Base-by-base conservation (phyloP, 2,113 vertebrate species). In the Lichenostomus cassidix region DNA sequence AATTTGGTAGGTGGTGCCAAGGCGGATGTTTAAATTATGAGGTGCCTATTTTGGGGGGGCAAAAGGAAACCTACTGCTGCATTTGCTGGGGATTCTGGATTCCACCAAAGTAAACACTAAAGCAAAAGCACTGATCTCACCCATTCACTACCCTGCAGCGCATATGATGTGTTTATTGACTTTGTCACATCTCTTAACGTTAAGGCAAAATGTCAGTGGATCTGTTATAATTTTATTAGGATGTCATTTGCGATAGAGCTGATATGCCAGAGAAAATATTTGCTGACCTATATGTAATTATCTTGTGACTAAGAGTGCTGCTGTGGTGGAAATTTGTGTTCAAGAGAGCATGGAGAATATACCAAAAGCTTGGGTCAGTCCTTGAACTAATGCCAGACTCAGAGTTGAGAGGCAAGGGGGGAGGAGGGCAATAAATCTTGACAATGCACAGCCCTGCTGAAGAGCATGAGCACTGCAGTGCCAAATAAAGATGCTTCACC, bases 201-300 rank as follows among this genome's bases (percentile, higher is more conserved):
- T 94, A 92, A 94, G 49, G 83, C 50, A 92, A 96, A 97, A 97
- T 95, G 52, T 84, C 91, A 88, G 12, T 71, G 20, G 62, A 91
- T 47, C 89, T 97, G 64, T 92, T 94, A 62, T 9, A 35, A 5
- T 96, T 91, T 91, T 94, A 94, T 90, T 75, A 41, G 31, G 46
- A 87, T 91, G 89, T 94, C 56, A 76, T 96, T 96, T 97, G 41
- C 33, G 10, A 63, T 52, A 83, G 18, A 88, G n/a, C 35, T 94
- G 69, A 89, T 91, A 75, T 3, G 18, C 65, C 24, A 50, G 47
- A 82, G 82, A 80, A 95, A n/a, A 83, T 81, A 68, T 60, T 56
- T 90, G 55, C 37, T 92, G 71, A 69, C 71, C 75, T 83, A 8
- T 35, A 39, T 64, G 50, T 91, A 77, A 91, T 59, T 49, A 28